Conservation (phyloP, 2,888 invertebrate species). For the Hanleya hanleyi region DNA sequence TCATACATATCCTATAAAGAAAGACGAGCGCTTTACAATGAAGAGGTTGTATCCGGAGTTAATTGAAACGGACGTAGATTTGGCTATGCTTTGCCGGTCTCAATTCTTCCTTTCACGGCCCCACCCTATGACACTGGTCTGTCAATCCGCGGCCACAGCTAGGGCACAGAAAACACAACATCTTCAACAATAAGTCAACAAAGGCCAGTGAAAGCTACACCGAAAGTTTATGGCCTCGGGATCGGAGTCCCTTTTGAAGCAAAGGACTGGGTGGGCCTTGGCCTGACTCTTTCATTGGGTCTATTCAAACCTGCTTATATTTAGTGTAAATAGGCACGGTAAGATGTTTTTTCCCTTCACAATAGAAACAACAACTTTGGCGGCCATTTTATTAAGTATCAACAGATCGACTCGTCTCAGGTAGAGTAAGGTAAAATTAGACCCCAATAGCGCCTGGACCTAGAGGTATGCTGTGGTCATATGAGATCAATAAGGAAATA, state of each 20-base stretch:
- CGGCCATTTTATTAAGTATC: not conserved
- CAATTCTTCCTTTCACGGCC: slow-evolving; percentile 1
- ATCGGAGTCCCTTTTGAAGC: too few relatives aligned
- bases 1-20: too few relatives aligned
- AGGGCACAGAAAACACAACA: not conserved
- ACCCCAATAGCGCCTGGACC: too few relatives aligned
- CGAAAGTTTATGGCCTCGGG: not conserved
- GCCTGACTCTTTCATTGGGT: not conserved
- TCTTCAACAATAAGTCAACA: not conserved
- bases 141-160: not conserved
- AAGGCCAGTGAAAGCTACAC: slow-evolving; percentile 5
- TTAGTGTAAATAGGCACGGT: not conserved
- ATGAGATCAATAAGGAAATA: too few relatives aligned
- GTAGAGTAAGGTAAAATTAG: too few relatives aligned
- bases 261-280: not conserved
- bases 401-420: not conserved
- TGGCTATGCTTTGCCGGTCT: not conserved
- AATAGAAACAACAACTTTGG: slow-evolving; percentile 6
- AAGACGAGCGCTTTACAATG: too few relatives aligned
- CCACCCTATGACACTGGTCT: not conserved
- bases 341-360: not conserved
- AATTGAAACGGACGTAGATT: not conserved
- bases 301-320: not conserved
- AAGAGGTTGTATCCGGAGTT: not conserved
- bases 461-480: too few relatives aligned